Evolutionary conservation across 2,113 vertebrate genomes (phyloP), one percentile per base, ranked within the genome.

Genomic region (Micronisus gabar): DNA sequence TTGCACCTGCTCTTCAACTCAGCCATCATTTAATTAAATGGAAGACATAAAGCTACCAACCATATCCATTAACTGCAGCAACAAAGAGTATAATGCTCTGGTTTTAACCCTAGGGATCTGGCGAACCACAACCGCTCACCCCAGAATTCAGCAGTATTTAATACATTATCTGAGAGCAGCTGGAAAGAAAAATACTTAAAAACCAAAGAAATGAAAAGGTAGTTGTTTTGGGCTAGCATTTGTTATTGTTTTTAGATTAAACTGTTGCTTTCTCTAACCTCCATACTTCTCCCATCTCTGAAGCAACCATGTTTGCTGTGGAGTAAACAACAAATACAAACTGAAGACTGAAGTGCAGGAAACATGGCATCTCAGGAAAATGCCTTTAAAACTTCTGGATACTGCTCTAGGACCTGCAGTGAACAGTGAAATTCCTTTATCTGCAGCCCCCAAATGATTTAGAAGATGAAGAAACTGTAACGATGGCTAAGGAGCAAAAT

Each of bases 1-100:
- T 82, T 75, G 65, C 74, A 91, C 56, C 48, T 84, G 81, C 81
- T 91, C 36, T 84, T 95, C 89, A 75, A 74, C 47, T 89, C 78
- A 94, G 45, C 17, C 50, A 66, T 82, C 36, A 76, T 62, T 95
- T 94, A 87, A 95, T 91, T 94, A 91, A 92, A 94, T 58, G 58
- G 52, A 80, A 95, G 76, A 79, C 65, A 89, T 89, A 93, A 94
- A 96, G 58, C 84, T 90, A 94, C 74, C 70, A 94, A 71, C 70
- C 32, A 8, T 62, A 93, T 80, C 89, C 91, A 94, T 91, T 95
- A 95, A 95, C 61, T 79, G 78, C n/a, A 80, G 76, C 76, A 95
- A 84, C 23, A 72, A 30, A 29, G 29, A 56, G 26, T 58, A 66
- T 58, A 82, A 68, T 34, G 70, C 45, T 84, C 66, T 48, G 34